Base-by-base conservation (phyloP, 1,140 invertebrate species). In the Centruroides sculpturatus region DNA sequence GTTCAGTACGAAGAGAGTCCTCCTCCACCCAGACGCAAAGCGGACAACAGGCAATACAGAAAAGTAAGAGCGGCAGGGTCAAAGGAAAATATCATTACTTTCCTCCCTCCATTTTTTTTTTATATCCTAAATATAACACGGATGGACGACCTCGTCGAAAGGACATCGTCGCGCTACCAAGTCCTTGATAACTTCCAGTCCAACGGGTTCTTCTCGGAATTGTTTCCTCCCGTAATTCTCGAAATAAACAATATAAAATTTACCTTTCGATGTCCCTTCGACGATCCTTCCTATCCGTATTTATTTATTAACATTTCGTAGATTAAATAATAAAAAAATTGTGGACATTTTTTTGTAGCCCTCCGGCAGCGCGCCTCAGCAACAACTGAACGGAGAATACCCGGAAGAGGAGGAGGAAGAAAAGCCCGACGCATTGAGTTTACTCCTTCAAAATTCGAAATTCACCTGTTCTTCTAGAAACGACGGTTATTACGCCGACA, bases 401-500 rank as follows among this genome's bases (percentile, higher is more conserved):
- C 10, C 54, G 57, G 68, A 86, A 64, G 83, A 86, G 60, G 79
- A 84, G 66, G 85, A 90, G 72, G 85, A 86, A 64, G 86, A 88
- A 67, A 86, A 91, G 69, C 89, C 89, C 4, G 89, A 92, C 74
- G 81, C 86, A 67, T 76, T 93, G 8, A 83, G 83, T 11, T 74
- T 84, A 50, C 77, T 92, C 35, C 76, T 92, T 55, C 84, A 84
- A 54, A 83, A 89, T 68, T 90, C 87, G 57, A 87, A 86, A 71
- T 93, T 92, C 72, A 79, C 82, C 69, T 92, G 89, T 71, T 77
- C 78, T 47, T 80, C 79, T 64, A 86, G 84, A 66, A 85, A 87
- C 67, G 88, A 87, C 23, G 89, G 90, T 13, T 94, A 93, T 75
- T 93, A 93, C 70, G 90, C 90, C 34, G 89, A 93, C 70, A 86